Percentiles rank a stretch among this genome's conserved stretches.
These are phyloP conservation scores for Colaptes auratus DNA, from an alignment of 2,113 vertebrate genomes.

Conservation along the genomic window DNA sequence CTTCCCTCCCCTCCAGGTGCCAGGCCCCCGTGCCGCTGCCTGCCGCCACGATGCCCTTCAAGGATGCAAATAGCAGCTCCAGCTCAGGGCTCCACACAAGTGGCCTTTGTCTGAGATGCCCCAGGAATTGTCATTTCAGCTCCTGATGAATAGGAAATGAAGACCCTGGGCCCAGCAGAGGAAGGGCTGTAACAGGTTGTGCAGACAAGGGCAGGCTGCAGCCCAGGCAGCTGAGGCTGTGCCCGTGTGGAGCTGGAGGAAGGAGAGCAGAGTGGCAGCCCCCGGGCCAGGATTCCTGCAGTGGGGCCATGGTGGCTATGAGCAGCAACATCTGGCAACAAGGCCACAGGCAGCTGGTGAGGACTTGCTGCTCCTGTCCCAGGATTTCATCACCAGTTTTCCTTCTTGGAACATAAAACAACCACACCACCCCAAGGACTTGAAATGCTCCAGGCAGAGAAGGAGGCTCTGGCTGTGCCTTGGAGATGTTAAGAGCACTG, in stretches of 20 bases:
- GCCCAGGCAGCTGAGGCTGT: neutral
- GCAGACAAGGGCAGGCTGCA: conserved; percentile 39
- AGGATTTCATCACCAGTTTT: neutral
- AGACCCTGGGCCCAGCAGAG: neutral
- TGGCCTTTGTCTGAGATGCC: conserved; percentile 30
- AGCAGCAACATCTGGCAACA: conserved; percentile 53
- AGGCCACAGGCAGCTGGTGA: conserved; percentile 9
- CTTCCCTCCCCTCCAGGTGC: conserved; percentile 54
- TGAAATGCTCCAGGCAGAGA: neutral
- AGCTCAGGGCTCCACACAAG: conserved; percentile 13
- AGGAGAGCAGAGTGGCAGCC: neutral
- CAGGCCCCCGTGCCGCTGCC: conserved; percentile 44
- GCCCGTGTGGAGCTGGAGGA: neutral
- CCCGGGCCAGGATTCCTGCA: neutral
- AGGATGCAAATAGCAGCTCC: conserved; percentile 53
- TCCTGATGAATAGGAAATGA: conserved; percentile 55
- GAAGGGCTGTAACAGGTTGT: neutral
- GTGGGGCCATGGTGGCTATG: neutral
- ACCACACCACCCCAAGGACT: neutral
- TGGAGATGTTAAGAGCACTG: neutral
- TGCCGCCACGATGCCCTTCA: conserved; percentile 57
- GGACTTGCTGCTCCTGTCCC: neutral
- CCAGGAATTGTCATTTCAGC: conserved; percentile 34
- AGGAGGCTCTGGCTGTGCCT: neutral
- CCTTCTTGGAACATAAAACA: neutral